These are phyloP conservation scores for Eclectus roratus DNA, from an alignment of 2,113 vertebrate genomes.

Conservation along the genomic window DNA sequence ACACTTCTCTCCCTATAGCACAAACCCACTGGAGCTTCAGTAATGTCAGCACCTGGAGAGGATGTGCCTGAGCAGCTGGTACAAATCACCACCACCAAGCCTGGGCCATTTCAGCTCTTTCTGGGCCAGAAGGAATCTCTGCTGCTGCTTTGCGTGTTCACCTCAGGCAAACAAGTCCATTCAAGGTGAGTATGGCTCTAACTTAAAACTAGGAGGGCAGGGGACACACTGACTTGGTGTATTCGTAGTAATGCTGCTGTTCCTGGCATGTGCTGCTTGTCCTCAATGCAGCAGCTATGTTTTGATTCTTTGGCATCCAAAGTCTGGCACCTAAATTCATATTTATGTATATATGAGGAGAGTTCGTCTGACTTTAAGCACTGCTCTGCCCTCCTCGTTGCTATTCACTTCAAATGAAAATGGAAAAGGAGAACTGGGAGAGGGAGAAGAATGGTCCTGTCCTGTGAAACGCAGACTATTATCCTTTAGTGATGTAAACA, in stretches of 20 bases:
- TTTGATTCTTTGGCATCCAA: neutral
- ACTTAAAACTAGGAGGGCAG: neutral
- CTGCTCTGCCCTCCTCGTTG: neutral
- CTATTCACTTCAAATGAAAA: neutral
- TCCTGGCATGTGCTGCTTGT: neutral
- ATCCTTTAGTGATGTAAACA: neutral
- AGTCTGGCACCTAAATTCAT: neutral
- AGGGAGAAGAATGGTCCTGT: neutral
- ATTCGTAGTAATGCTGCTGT: accelerated
- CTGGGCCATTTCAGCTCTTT: neutral
- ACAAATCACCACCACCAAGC: neutral
- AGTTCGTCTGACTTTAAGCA: neutral
- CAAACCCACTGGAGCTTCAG: neutral
- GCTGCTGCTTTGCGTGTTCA: neutral
- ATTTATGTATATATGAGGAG: neutral
- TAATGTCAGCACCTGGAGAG: neutral
- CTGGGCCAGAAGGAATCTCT: neutral
- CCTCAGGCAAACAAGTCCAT: accelerated
- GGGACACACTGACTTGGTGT: accelerated
- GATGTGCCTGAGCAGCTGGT: neutral
- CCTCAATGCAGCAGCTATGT: neutral
- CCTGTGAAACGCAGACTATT: neutral
- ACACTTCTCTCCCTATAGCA: accelerated
- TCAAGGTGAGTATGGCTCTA: neutral
- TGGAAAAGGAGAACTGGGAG: neutral